phyloP scores from a whole-genome alignment of 2,113 vertebrate genomes.

The Chrysochloris asiatica region DNA sequence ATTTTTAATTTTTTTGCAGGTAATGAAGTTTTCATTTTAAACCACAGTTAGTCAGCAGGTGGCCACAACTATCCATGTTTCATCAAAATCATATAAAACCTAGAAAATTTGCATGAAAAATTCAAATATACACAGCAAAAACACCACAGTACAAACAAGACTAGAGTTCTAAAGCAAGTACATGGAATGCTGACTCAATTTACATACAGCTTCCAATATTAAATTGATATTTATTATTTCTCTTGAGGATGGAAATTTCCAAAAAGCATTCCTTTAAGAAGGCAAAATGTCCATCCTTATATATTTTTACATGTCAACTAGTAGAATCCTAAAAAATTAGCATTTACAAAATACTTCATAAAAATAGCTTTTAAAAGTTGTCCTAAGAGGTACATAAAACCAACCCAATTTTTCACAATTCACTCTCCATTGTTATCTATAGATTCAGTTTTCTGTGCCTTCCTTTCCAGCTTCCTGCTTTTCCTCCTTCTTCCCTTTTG shows the following conservation, averaged over 20 bases:
- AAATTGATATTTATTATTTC: constrained; percentile 82
- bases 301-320: constrained; percentile 90
- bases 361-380: constrained; percentile 98
- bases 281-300: constrained; percentile 86
- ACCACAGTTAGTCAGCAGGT: constrained; percentile 89
- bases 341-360: constrained; percentile 99
- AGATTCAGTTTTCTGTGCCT: constrained; percentile 95
- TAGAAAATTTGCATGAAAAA: constrained; percentile 92
- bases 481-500: constrained; percentile 93
- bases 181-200: constrained; percentile 82
- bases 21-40: constrained; percentile 68
- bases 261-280: constrained; percentile 85
- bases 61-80: constrained; percentile 90
- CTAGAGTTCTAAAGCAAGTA: constrained; percentile 80
- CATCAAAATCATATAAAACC: constrained; percentile 92
- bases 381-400: constrained; percentile 91
- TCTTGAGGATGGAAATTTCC: constrained; percentile 81
- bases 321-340: constrained; percentile 96
- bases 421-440: constrained; percentile 89
- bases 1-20: no score
- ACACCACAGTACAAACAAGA: constrained; percentile 85
- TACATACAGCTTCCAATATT: constrained; percentile 84
- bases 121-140: constrained; percentile 86
- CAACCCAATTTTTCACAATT: constrained; percentile 87
- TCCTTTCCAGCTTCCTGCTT: constrained; percentile 90